Percentiles rank a stretch among this genome's conserved stretches.
Evolutionary conservation across 1,140 invertebrate species (phyloP).

Genomic region (Meloidogyne exigua): DNA sequence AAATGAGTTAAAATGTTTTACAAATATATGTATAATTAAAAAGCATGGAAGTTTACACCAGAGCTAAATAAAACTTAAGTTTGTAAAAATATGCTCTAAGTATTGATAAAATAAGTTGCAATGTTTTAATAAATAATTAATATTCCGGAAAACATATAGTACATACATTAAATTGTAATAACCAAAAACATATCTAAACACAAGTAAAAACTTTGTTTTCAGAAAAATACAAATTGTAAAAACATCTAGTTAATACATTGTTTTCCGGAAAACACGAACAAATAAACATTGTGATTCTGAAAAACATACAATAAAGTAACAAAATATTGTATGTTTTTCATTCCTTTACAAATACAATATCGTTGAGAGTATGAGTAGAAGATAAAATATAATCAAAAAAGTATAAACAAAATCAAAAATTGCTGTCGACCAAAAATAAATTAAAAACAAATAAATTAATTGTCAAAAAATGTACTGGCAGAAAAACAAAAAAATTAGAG

Average conservation of each 20-base stretch:
- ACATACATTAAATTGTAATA: background rate
- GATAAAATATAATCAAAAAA: background rate
- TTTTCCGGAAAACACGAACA: background rate
- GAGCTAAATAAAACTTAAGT: background rate
- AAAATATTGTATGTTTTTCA: background rate
- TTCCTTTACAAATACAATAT: background rate
- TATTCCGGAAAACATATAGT: background rate
- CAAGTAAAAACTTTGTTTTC: background rate
- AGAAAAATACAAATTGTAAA: background rate
- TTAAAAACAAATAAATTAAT: too few species aligned
- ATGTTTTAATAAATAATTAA: too few species aligned
- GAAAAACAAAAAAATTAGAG: background rate
- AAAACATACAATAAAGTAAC: background rate
- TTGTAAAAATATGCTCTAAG: too few species aligned
- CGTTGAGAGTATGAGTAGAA: background rate
- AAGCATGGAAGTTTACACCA: background rate
- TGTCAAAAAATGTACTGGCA: background rate
- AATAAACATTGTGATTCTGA: background rate
- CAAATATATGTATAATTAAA: background rate
- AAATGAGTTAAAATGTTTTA: too few species aligned
- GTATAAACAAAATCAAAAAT: slow-evolving; percentile 3
- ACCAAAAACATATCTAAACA: background rate
- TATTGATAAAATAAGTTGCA: too few species aligned
- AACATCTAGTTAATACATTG: too few species aligned
- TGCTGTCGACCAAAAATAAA: background rate